phyloP scores from a whole-genome alignment of 92 coral and sea anemone species.

The Chrysogorgia sp. region DNA sequence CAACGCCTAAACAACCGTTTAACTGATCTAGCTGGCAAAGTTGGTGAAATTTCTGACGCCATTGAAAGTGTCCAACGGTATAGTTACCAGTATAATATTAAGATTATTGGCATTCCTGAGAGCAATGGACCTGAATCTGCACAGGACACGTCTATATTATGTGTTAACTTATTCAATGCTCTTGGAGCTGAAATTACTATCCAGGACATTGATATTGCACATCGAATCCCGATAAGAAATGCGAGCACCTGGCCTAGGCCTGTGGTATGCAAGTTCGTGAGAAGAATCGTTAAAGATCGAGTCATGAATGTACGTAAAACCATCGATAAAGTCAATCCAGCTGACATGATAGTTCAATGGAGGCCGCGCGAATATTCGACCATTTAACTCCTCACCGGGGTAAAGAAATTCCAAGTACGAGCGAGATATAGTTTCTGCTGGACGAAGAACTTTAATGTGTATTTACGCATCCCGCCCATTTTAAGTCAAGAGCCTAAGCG shows the following conservation, averaged over 20 bases:
- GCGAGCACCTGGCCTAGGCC: slow-evolving; percentile 55
- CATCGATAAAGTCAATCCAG: slow-evolving; percentile 35
- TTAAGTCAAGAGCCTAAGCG: too few species aligned
- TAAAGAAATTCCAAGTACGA: slow-evolving; percentile 49
- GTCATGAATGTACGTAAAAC: slow-evolving; percentile 31
- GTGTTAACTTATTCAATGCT: slow-evolving; percentile 42
- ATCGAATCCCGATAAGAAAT: slow-evolving; percentile 53
- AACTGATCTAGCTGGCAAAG: background rate
- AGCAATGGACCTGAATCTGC: slow-evolving; percentile 48
- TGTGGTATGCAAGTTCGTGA: slow-evolving; percentile 46
- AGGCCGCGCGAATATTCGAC: slow-evolving; percentile 25
- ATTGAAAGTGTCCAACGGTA: slow-evolving; percentile 13
- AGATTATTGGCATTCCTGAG: slow-evolving; percentile 28
- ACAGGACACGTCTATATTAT: slow-evolving; percentile 32
- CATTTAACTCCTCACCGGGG: slow-evolving; percentile 48
- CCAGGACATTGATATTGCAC: slow-evolving; percentile 50
- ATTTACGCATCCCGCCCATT: too few species aligned
- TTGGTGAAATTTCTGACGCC: background rate
- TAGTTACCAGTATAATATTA: slow-evolving; percentile 31
- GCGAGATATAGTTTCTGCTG: slow-evolving; percentile 45
- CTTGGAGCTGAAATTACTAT: slow-evolving; percentile 45
- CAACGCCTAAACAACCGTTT: slow-evolving; percentile 1
- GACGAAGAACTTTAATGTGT: slow-evolving; percentile 42
- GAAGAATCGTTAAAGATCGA: slow-evolving; percentile 52
- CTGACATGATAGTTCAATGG: slow-evolving; percentile 32